phyloP scores from a whole-genome alignment of 1,140 invertebrate species.

The Cecropterus lyciades region DNA sequence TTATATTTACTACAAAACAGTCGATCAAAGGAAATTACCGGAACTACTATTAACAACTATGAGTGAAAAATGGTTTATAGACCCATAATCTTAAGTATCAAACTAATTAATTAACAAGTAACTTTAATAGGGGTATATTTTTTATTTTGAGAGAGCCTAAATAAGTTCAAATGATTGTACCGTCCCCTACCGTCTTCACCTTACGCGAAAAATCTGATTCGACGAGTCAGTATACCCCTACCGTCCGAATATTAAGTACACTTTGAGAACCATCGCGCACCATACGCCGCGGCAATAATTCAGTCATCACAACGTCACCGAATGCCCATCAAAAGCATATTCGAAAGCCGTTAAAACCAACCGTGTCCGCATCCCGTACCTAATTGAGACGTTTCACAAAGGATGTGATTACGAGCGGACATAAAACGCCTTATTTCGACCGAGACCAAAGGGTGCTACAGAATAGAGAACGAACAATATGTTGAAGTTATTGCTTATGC shows the following conservation, averaged over 20 bases:
- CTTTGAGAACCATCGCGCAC: not conserved
- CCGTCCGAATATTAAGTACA: not conserved
- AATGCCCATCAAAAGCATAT: constrained; percentile 61
- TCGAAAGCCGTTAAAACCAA: constrained; percentile 66
- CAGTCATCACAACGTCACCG: constrained; percentile 49
- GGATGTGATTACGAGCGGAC: constrained; percentile 77
- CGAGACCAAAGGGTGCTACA: constrained; percentile 61
- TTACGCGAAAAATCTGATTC: no score
- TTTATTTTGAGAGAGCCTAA: no score
- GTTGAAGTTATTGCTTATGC: constrained; percentile 30
- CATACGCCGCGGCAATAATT: constrained; percentile 41
- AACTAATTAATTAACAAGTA: no score
- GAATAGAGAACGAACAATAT: constrained; percentile 58
- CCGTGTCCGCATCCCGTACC: constrained; percentile 72
- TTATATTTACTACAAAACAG: no score
- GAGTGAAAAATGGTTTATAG: no score
- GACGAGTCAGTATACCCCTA: no score
- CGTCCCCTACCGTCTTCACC: no score
- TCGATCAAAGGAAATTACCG: no score
- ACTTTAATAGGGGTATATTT: no score
- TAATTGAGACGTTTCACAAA: constrained; percentile 81
- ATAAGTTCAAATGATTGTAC: no score
- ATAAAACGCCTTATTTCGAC: constrained; percentile 75
- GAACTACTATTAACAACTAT: no score
- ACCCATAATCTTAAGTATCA: no score